Percentiles rank a stretch among this genome's conserved stretches.
Conservation (phyloP, 1,140 invertebrate species). For the Drosophila busckii region DNA sequence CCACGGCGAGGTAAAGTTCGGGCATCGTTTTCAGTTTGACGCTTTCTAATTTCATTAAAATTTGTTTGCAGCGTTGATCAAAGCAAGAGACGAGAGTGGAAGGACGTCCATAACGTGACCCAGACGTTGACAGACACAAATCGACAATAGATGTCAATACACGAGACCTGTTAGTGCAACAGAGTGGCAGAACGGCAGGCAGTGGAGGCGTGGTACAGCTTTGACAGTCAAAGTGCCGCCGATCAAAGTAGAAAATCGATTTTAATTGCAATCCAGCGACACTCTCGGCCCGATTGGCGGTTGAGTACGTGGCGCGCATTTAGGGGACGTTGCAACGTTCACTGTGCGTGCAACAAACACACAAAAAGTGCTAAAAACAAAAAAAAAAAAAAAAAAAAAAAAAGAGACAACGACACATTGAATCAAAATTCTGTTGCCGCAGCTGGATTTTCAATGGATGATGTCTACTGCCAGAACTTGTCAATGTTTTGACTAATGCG, state of each 20-base stretch:
- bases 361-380: too few species aligned
- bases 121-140: slow-evolving; percentile 70
- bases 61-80: slow-evolving; percentile 36
- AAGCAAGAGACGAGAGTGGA: slow-evolving; percentile 1
- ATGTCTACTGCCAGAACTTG: slow-evolving; percentile 20
- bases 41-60: slow-evolving; percentile 69
- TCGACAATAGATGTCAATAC: slow-evolving; percentile 69
- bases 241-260: slow-evolving; percentile 72
- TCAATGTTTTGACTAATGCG: slow-evolving; percentile 40
- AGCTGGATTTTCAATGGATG: slow-evolving; percentile 9
- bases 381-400: slow-evolving; percentile 4
- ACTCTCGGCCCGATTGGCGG: slow-evolving; percentile 41
- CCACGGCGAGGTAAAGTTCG: not conserved
- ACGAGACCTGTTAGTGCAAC: not conserved
- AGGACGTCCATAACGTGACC: slow-evolving; percentile 8
- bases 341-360: too few species aligned
- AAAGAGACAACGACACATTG: slow-evolving; percentile 17
- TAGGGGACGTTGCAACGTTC: too few species aligned
- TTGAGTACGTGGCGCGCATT: slow-evolving; percentile 17
- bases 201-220: slow-evolving; percentile 32
- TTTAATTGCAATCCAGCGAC: slow-evolving; percentile 68
- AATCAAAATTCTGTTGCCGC: slow-evolving; percentile 28
- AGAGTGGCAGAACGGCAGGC: not conserved
- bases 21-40: slow-evolving; percentile 38
- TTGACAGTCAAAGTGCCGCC: slow-evolving; percentile 59